Conservation (phyloP, 2,888 invertebrate genomes). For the Lepas anatifera region DNA sequence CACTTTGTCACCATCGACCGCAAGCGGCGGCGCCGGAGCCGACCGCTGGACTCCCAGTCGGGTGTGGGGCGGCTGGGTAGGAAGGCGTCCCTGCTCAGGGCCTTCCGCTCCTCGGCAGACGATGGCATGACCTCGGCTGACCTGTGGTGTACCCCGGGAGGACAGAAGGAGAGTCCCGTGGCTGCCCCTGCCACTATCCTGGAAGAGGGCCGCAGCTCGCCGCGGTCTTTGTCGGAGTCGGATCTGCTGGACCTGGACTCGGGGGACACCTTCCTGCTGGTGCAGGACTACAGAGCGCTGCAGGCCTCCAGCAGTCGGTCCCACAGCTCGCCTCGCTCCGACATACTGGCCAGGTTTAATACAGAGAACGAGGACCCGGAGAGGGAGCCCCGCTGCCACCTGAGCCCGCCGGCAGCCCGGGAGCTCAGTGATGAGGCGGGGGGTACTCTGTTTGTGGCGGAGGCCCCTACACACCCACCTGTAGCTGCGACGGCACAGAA, state of each 20-base stretch:
- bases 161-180: neutral
- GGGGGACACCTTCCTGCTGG: neutral
- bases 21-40: neutral
- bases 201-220: neutral
- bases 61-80: neutral
- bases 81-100: neutral
- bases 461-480: no score
- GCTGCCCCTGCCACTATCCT: neutral
- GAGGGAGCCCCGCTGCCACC: no score
- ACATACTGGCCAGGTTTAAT: no score
- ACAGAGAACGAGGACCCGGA: no score
- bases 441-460: no score
- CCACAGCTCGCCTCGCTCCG: no score
- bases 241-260: neutral
- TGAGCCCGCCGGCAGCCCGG: no score
- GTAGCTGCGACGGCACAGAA: no score
- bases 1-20: conserved; percentile 10
- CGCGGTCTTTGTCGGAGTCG: neutral
- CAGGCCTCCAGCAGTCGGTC: no score
- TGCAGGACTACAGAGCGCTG: conserved; percentile 1
- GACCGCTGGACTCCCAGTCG: no score
- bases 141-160: neutral
- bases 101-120: neutral
- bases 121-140: neutral
- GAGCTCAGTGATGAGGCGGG: no score